Conservation (phyloP, 2,888 invertebrate genomes). For the Zaprionus lineosus region DNA sequence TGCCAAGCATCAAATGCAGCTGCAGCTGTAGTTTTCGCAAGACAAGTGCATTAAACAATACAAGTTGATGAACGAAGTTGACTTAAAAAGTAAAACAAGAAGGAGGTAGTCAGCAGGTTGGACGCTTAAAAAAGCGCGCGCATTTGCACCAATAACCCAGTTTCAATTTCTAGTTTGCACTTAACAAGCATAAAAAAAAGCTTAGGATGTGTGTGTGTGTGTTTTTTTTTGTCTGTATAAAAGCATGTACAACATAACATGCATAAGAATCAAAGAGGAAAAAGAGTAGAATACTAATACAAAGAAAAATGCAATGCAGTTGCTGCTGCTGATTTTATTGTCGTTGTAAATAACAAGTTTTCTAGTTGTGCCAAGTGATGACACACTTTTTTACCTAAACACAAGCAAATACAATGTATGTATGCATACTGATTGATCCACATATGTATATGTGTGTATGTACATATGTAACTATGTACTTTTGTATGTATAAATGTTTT, state of each 20-base stretch:
- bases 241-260: slow-evolving; percentile 39
- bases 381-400: slow-evolving; percentile 61
- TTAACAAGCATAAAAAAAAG: slow-evolving; percentile 49
- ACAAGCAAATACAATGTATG: no score
- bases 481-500: slow-evolving; percentile 28
- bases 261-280: slow-evolving; percentile 30
- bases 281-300: slow-evolving; percentile 36
- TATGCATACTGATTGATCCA: slow-evolving; percentile 28
- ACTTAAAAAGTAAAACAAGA: background rate
- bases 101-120: slow-evolving; percentile 26
- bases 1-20: slow-evolving; percentile 40
- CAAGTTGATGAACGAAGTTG: slow-evolving; percentile 10
- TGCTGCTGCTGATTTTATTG: slow-evolving; percentile 31
- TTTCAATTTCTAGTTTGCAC: slow-evolving; percentile 77
- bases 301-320: slow-evolving; percentile 11
- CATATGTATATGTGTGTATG: slow-evolving; percentile 8
- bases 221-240: slow-evolving; percentile 13
- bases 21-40: slow-evolving; percentile 52
- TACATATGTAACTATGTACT: slow-evolving; percentile 2
- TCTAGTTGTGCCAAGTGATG: slow-evolving; percentile 68
- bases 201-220: slow-evolving; percentile 16
- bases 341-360: slow-evolving; percentile 68
- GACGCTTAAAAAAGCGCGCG: slow-evolving; percentile 40
- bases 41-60: slow-evolving; percentile 60
- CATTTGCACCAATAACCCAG: slow-evolving; percentile 75